Conservation (phyloP, 2,113 vertebrate species). For the Gnathonemus echidnorhynchus region DNA sequence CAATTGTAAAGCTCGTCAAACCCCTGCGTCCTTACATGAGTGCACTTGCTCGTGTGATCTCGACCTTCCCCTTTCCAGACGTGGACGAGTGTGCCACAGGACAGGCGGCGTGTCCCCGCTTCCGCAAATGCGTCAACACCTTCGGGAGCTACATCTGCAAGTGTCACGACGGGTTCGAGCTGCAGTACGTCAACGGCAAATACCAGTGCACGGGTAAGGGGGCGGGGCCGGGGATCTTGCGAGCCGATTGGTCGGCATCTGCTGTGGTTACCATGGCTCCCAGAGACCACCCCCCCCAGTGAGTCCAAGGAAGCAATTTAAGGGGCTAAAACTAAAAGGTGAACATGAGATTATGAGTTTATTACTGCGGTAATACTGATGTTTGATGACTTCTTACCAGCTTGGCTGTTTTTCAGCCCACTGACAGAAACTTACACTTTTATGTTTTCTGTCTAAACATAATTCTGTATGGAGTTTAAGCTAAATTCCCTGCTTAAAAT, state of each 20-base stretch:
- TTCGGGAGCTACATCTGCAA: constrained; percentile 98
- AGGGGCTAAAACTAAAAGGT: neutral
- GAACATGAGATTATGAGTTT: neutral
- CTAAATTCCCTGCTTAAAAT: neutral
- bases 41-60: neutral
- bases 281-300: neutral
- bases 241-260: neutral
- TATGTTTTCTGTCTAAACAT: neutral
- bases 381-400: neutral
- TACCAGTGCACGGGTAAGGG: constrained; percentile 86
- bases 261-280: neutral
- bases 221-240: neutral
- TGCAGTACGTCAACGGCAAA: constrained; percentile 87
- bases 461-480: neutral
- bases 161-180: constrained; percentile 85
- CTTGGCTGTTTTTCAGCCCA: neutral
- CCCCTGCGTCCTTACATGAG: neutral
- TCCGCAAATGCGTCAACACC: constrained; percentile 90
- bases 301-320: neutral
- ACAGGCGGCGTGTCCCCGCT: constrained; percentile 75
- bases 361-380: neutral
- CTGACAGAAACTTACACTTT: neutral
- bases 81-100: constrained; percentile 84
- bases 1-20: neutral
- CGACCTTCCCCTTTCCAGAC: constrained; percentile 58